Evolutionary conservation across 2,113 vertebrate species (phyloP), one percentile per base, ranked within the genome.

Genomic region (Tragelaphus strepsiceros): DNA sequence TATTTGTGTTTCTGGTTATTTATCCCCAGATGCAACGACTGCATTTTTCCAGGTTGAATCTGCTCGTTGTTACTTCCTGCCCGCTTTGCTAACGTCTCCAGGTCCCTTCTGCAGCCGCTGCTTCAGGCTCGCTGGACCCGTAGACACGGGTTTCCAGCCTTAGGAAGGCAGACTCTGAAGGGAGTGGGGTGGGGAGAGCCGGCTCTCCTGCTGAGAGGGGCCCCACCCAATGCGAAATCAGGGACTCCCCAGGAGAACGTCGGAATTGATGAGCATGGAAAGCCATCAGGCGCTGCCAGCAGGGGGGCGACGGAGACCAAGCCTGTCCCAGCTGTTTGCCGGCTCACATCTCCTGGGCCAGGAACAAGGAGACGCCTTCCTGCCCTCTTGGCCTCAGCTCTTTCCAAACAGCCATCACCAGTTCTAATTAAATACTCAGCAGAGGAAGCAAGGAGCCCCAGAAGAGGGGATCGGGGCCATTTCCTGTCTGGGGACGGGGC

Each of bases 1-100:
- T 78, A 96, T 98, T 98, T 98, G 98, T 97, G 95, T 97, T 98
- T 97, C 93, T 94, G 98, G 92, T 98, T 96, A 97, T 98, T 98
- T 94, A 94, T 98, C 98, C 98, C 98, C 97, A 97, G 98, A 98
- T 96, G 96, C 97, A 91, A 61, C 24, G 39, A 96, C 83, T 39
- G 0, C 95, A 97, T 97, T 95, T 97, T 98, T 98, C 97, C 97
- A 98, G 97, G 98, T 97, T 96, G 97, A 95, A 97, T 97, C 94
- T 95, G 74, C 86, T 95, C 39, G 0, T 96, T 89, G 90, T 94
- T 96, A 97, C 95, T 98, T 98, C 98, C 98, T 98, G 97, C 96
- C 97, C 91, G 58, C 96, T 96, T 91, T 96, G 85, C 94, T 94
- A 39, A 95, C 77, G 91, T 96, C 97, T 95, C 98, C 90, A 94